Percentiles rank a stretch among this genome's conserved stretches.
phyloP scores from a whole-genome alignment of 2,797 vertebrate genomes.

The Trachurus trachurus region DNA sequence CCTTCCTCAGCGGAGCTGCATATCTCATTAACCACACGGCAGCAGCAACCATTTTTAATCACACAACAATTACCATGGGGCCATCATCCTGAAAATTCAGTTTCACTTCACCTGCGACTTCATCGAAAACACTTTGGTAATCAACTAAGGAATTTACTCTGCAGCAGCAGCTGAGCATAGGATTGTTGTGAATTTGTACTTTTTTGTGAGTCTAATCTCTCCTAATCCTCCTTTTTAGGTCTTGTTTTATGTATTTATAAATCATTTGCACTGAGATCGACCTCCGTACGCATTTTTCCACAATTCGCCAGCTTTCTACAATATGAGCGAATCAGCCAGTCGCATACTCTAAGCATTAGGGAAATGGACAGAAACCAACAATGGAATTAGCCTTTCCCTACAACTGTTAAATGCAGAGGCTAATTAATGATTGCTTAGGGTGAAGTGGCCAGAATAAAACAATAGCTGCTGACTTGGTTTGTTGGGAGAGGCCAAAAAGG shows the following conservation, averaged over 20 bases:
- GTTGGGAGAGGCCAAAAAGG: constrained; percentile 37
- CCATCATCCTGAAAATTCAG: constrained; percentile 4
- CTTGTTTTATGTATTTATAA: constrained; percentile 44
- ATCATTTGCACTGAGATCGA: constrained; percentile 35
- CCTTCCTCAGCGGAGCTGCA: constrained; percentile 30
- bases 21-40: constrained; percentile 51
- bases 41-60: constrained; percentile 53
- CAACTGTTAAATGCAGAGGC: constrained; percentile 58
- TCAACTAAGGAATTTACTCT: constrained; percentile 22
- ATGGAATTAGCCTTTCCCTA: constrained; percentile 55
- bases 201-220: constrained; percentile 35
- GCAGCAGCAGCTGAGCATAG: constrained; percentile 3
- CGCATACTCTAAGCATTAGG: constrained; percentile 26
- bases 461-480: constrained; percentile 54
- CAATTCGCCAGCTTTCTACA: constrained; percentile 1
- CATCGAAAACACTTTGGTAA: constrained; percentile 18
- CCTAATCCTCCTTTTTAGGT: constrained; percentile 49
- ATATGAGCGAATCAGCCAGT: constrained; percentile 23
- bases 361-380: constrained; percentile 42
- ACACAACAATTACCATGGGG: constrained; percentile 30
- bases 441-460: constrained; percentile 58
- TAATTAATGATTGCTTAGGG: constrained; percentile 56
- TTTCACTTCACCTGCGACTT: constrained; percentile 21
- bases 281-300: constrained; percentile 16
- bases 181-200: constrained; percentile 18